These are phyloP conservation scores for Desoria tigrina DNA, from an alignment of 2,888 invertebrate genomes.

Conservation along the genomic window DNA sequence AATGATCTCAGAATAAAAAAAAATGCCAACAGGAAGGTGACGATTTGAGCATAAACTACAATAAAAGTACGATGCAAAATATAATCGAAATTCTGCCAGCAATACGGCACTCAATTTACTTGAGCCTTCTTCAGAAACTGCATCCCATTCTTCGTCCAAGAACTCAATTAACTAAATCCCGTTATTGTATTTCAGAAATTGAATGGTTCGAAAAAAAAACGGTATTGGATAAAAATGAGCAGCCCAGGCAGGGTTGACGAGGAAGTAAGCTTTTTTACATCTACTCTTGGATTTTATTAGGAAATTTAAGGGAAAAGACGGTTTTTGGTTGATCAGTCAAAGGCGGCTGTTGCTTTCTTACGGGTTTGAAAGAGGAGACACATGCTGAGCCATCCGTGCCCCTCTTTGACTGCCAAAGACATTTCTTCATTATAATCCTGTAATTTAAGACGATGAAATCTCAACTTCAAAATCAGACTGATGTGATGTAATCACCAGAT, in stretches of 20 bases:
- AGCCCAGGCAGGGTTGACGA: neutral
- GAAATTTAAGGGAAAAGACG: constrained; percentile 1
- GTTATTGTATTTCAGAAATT: constrained; percentile 5
- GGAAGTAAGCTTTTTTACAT: neutral
- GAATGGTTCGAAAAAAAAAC: neutral
- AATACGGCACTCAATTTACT: neutral
- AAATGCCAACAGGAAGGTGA: no score
- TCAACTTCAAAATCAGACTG: constrained; percentile 1
- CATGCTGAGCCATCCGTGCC: constrained; percentile 12
- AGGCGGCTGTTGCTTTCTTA: constrained; percentile 4
- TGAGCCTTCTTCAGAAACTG: neutral
- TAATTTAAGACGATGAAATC: constrained; percentile 14
- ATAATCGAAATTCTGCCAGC: no score
- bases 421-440: constrained; percentile 16
- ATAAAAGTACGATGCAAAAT: no score
- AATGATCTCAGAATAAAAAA: no score
- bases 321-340: constrained; percentile 11
- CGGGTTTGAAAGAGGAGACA: constrained; percentile 6
- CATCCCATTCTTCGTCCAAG: neutral
- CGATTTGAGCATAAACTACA: no score
- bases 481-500: constrained; percentile 7
- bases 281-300: neutral
- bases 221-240: constrained; percentile 5
- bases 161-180: constrained; percentile 9
- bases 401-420: constrained; percentile 7